Base-by-base conservation (phyloP, 2,888 invertebrate genomes). In the Andrena bucephala region DNA sequence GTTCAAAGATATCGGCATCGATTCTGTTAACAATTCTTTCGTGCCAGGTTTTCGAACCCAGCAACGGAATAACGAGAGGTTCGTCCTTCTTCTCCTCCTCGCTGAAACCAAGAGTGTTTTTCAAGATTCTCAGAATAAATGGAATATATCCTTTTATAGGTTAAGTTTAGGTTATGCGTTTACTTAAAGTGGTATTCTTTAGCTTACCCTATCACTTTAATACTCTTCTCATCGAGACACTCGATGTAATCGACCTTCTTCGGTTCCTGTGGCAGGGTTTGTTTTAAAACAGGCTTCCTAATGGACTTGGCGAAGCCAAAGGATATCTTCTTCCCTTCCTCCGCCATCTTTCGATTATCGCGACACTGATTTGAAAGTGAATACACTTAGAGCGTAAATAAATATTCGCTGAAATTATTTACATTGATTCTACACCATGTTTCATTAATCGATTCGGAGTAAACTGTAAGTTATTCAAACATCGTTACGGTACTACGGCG, bases 231-330 rank as follows among this genome's bases (percentile, higher is more conserved):
- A 94, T 97, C 97, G 2, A 97, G 94, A 91, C 97, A 97, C 91
- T 97, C 97, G 76, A 97, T 97, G 66, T 96, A 95, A 90, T 98
- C 97, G 88, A 95, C 95, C 89, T 95, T 95, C 77, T 96, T 95
- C 74, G 95, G 94, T 67, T 94, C 93, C n/a, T 89, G 85, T 89
- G 91, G 88, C 48, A 91, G 84, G 85, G 91, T 87, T 67, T 88
- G 90, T 57, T 95, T 89, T 10, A 95, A 87, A 76, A 93, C 93
- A 6, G 95, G 86, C 89, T 96, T 96, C 88, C 95, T 96, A 5
- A 94, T 92, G 0, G 96, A 95, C 95, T 97, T 97, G 89, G 95
- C 96, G 94, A 98, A 98, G 66, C 97, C 96, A 93, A 98, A 98
- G 0, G 97, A 97, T 92, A 98, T 96, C 93, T 97, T 97, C 87